These are phyloP conservation scores for Lepilemur septentrionalis DNA, from an alignment of 2,797 vertebrate genomes.

Conservation along the genomic window DNA sequence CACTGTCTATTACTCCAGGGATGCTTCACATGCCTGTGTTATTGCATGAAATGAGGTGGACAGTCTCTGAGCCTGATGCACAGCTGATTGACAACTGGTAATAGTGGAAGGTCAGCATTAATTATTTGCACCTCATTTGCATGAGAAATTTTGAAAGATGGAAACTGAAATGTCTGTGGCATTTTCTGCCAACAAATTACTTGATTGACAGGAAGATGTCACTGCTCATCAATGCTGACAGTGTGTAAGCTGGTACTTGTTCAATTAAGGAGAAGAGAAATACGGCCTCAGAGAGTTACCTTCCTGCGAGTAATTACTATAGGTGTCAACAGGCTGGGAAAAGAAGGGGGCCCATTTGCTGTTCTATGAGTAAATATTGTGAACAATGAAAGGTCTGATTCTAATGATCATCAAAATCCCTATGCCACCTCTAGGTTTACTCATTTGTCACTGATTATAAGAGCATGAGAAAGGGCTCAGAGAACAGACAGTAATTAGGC, in stretches of 20 bases:
- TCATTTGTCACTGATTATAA: slow-evolving; percentile 32
- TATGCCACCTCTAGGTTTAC: slow-evolving; percentile 26
- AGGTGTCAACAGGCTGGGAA: slow-evolving; percentile 70
- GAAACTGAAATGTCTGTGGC: slow-evolving; percentile 75
- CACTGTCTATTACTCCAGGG: fast-evolving
- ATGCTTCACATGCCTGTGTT: not conserved
- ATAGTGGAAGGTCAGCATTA: slow-evolving; percentile 80
- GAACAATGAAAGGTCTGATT: slow-evolving; percentile 62
- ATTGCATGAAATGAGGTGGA: not conserved
- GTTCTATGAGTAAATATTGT: slow-evolving; percentile 43
- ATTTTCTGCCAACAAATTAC: slow-evolving; percentile 81
- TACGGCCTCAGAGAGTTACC: slow-evolving; percentile 71
- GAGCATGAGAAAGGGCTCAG: not conserved
- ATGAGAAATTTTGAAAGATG: slow-evolving; percentile 79
- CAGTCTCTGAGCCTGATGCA: not conserved
- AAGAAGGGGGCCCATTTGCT: slow-evolving; percentile 65
- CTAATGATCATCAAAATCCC: slow-evolving; percentile 53
- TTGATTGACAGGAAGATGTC: slow-evolving; percentile 76
- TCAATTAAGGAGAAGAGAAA: slow-evolving; percentile 77
- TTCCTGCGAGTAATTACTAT: slow-evolving; percentile 77
- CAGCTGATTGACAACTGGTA: slow-evolving; percentile 69
- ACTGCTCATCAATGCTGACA: slow-evolving; percentile 69
- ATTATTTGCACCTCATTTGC: slow-evolving; percentile 79
- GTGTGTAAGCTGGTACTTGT: slow-evolving; percentile 50
- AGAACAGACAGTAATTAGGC: not conserved